phyloP scores from a whole-genome alignment of 2,888 invertebrate species.

The Stenurella melanura region DNA sequence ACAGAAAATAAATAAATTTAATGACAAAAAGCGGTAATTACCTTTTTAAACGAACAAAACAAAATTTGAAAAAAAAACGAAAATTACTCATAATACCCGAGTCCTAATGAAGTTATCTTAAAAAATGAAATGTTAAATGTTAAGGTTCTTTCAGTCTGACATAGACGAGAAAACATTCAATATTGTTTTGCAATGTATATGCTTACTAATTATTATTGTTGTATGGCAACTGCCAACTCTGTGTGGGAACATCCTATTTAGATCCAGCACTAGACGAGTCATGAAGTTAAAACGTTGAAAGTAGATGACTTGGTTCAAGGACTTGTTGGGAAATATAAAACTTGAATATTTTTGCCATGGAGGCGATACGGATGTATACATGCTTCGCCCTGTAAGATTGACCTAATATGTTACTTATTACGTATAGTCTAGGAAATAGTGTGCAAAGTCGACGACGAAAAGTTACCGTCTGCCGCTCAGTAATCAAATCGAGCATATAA shows the following conservation, averaged over 20 bases:
- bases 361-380: conserved; percentile 5
- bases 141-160: conserved; percentile 24
- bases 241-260: conserved; percentile 38
- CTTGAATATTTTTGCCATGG: background rate
- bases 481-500: no score
- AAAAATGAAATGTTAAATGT: conserved; percentile 10
- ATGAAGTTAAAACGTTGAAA: conserved; percentile 26
- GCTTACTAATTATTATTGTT: conserved; percentile 13
- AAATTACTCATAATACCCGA: background rate
- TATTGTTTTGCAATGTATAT: conserved; percentile 17
- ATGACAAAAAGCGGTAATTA: background rate
- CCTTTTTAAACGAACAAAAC: conserved; percentile 8
- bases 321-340: conserved; percentile 22
- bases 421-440: no score
- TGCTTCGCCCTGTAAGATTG: background rate
- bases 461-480: no score
- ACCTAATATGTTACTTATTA: background rate
- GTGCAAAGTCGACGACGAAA: no score
- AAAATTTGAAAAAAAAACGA: background rate
- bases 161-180: conserved; percentile 28
- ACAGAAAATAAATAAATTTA: conserved; percentile 19
- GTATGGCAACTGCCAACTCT: conserved; percentile 13
- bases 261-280: conserved; percentile 12
- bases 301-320: conserved; percentile 21
- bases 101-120: background rate